Evolutionary conservation across 2,888 invertebrate genomes (phyloP).

Genomic region (Conops quadrifasciatus): DNA sequence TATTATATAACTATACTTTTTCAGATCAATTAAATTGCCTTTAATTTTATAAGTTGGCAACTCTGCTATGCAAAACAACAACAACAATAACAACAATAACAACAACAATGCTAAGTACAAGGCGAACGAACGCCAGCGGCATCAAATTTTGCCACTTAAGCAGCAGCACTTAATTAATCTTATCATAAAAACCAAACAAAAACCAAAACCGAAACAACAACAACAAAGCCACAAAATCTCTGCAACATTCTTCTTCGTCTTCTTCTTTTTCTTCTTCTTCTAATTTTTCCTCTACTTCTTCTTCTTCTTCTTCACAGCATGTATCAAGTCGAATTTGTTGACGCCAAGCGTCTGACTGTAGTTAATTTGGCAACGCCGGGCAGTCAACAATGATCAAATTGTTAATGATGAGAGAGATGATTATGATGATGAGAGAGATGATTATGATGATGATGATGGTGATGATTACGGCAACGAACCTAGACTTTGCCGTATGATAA

Average conservation of each 20-base stretch:
- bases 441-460: neutral
- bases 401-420: neutral
- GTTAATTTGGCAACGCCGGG: neutral
- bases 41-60: too few species aligned
- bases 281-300: too few species aligned
- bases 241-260: neutral
- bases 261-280: constrained; percentile 2
- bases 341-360: neutral
- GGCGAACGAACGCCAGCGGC: too few species aligned
- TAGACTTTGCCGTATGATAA: neutral
- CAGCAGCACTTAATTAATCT: neutral
- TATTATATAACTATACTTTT: too few species aligned
- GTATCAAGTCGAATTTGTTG: neutral
- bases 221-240: neutral
- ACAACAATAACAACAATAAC: too few species aligned
- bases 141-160: too few species aligned
- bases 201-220: neutral
- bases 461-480: neutral
- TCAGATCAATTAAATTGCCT: too few species aligned
- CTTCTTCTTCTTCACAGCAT: neutral
- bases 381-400: neutral
- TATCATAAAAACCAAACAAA: neutral
- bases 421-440: neutral
- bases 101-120: too few species aligned
- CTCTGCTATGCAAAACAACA: too few species aligned